Percentiles rank a stretch among this genome's conserved stretches.
These are phyloP conservation scores for Proisotoma minuta DNA, from an alignment of 2,888 invertebrate genomes.

Conservation along the genomic window DNA sequence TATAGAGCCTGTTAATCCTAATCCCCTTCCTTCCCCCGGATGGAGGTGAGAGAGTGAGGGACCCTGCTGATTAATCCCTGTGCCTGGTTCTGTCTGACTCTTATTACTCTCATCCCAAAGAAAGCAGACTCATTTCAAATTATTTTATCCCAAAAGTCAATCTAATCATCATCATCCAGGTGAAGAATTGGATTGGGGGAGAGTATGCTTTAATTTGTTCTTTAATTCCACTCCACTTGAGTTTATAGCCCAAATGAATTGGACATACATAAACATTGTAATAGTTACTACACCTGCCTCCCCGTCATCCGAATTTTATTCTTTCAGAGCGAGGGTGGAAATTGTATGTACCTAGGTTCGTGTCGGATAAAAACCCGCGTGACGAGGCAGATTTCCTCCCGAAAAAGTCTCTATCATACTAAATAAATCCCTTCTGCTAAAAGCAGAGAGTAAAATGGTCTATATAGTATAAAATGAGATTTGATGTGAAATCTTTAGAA, in stretches of 20 bases:
- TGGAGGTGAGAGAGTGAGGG: not conserved
- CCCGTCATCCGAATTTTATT: not conserved
- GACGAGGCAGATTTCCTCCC: conserved; percentile 7
- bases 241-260: not conserved
- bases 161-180: conserved; percentile 9
- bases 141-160: conserved; percentile 11
- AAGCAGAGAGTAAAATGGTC: no score
- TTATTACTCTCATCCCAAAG: not conserved
- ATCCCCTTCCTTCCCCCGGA: not conserved
- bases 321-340: not conserved
- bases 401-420: no score
- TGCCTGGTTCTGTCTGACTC: conserved; percentile 12
- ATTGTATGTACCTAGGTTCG: conserved; percentile 1
- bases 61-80: not conserved
- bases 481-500: no score
- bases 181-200: conserved; percentile 5
- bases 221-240: conserved; percentile 13
- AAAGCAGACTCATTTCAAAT: conserved; percentile 1
- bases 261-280: not conserved
- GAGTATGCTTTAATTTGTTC: not conserved
- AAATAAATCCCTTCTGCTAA: no score
- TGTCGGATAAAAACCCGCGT: conserved; percentile 15
- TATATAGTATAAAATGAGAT: no score
- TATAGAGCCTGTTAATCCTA: not conserved
- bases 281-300: not conserved